These are phyloP conservation scores for Champsocephalus gunnari DNA, from an alignment of 2,797 vertebrate genomes.

Conservation along the genomic window DNA sequence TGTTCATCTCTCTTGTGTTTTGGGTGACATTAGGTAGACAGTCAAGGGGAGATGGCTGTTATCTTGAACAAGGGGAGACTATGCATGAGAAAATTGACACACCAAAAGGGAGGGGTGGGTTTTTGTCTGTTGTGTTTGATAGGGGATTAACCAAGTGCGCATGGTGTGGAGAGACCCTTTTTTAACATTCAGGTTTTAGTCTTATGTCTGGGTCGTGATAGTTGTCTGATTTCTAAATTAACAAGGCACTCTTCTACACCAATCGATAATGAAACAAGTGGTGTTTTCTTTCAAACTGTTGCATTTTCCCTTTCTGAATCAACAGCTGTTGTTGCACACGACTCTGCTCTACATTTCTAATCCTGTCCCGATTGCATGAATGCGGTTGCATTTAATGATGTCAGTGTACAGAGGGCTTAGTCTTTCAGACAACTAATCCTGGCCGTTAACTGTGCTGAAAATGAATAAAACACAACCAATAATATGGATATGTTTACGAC, in stretches of 20 bases:
- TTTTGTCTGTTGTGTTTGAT: conserved; percentile 21
- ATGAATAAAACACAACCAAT: no score
- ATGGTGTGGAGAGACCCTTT: conserved; percentile 28
- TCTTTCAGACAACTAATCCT: conserved; percentile 27
- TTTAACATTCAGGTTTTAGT: conserved; percentile 1
- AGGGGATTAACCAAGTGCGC: conserved; percentile 46
- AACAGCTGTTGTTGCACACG: conserved; percentile 40
- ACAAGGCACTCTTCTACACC: not conserved
- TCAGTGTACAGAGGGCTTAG: conserved; percentile 26
- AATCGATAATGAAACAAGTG: not conserved
- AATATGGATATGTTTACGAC: not conserved
- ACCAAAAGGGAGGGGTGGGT: conserved; percentile 4
- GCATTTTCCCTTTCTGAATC: conserved; percentile 26
- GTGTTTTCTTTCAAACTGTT: conserved; percentile 39
- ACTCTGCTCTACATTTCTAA: conserved; percentile 43
- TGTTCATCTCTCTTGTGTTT: not conserved
- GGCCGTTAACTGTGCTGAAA: not conserved
- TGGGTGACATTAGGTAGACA: not conserved
- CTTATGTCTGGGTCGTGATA: not conserved
- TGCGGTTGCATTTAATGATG: conserved; percentile 25
- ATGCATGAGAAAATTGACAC: not conserved
- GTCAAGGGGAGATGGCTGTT: conserved; percentile 1
- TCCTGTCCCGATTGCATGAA: conserved; percentile 40
- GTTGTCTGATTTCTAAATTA: not conserved
- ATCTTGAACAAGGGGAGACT: not conserved